Evolutionary conservation across 2,113 vertebrate species (phyloP).

Genomic region (Penelope pileata): DNA sequence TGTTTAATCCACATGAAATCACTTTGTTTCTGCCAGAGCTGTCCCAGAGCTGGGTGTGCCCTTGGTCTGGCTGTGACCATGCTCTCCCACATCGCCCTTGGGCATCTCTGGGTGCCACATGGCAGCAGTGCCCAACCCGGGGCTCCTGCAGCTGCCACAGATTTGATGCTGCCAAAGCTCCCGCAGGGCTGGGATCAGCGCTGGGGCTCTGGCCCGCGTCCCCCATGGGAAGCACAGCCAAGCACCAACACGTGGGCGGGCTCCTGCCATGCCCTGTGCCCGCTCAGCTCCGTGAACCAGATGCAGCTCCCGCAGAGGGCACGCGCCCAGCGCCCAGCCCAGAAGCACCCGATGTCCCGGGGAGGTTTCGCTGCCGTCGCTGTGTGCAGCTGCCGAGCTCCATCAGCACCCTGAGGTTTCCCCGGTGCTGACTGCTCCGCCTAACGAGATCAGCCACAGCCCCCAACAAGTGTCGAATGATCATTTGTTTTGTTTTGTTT

Average conservation of each 20-base stretch:
- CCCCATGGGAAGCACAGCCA: too few species aligned
- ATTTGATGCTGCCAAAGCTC: background rate
- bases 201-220: background rate
- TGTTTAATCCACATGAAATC: background rate
- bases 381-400: background rate
- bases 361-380: background rate
- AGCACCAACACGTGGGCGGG: background rate
- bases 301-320: background rate
- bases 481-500: conserved; percentile 56
- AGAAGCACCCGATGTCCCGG: background rate
- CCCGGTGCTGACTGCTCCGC: background rate
- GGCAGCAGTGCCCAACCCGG: too few species aligned
- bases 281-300: fast-evolving
- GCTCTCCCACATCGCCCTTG: too few species aligned
- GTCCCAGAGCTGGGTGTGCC: background rate
- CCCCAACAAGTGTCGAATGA: background rate
- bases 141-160: background rate
- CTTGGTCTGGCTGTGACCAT: too few species aligned
- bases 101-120: background rate
- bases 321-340: background rate
- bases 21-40: background rate
- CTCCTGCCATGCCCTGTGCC: fast-evolving
- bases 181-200: background rate
- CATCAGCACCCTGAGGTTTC: background rate
- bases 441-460: conserved; percentile 34